Evolutionary conservation across 2,888 invertebrate genomes (phyloP).

Genomic region (Uloborus plumipes): DNA sequence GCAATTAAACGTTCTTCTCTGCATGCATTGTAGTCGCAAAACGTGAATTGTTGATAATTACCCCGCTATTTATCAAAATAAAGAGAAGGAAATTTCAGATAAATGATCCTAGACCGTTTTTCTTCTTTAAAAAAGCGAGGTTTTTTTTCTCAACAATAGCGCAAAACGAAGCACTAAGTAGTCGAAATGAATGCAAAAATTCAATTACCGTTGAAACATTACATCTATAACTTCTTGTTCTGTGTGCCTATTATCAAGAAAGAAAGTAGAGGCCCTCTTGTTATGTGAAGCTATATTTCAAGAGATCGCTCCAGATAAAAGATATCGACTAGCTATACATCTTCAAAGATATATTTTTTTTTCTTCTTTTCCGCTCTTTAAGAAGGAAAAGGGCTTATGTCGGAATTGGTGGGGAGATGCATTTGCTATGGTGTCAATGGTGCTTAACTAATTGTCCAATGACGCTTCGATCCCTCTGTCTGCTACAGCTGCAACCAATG

Average conservation of each 20-base stretch:
- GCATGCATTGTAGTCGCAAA: too few species aligned
- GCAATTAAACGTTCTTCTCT: too few species aligned
- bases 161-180: too few species aligned
- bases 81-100: too few species aligned
- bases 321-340: slow-evolving; percentile 7
- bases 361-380: not conserved
- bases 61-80: too few species aligned
- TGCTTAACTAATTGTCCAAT: slow-evolving; percentile 46
- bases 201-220: slow-evolving; percentile 27
- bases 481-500: slow-evolving; percentile 24
- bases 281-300: slow-evolving; percentile 20
- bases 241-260: slow-evolving; percentile 16
- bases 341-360: slow-evolving; percentile 7
- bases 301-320: not conserved
- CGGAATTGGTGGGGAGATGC: slow-evolving; percentile 7
- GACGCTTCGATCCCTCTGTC: slow-evolving; percentile 18
- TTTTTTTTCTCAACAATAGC: too few species aligned
- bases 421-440: slow-evolving; percentile 44
- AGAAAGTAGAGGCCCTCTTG: not conserved
- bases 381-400: slow-evolving; percentile 11
- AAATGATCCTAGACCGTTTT: too few species aligned
- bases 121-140: too few species aligned
- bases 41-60: too few species aligned
- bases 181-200: not conserved
- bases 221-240: slow-evolving; percentile 18